Percentiles rank a stretch among this genome's conserved stretches.
These are phyloP conservation scores for Dreissena polymorpha DNA, from an alignment of 1,140 invertebrate genomes.

Conservation along the genomic window DNA sequence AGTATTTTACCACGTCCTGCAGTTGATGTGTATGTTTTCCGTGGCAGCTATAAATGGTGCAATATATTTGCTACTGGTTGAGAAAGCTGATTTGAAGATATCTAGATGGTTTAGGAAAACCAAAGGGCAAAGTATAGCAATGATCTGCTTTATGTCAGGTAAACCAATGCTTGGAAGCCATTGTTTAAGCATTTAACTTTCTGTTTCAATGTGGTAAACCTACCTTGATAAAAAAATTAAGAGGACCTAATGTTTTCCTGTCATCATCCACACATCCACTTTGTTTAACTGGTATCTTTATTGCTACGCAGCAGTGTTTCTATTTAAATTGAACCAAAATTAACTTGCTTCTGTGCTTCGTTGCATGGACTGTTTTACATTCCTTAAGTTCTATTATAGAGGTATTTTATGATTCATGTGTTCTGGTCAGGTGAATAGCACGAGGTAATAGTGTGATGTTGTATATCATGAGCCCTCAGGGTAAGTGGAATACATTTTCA, in stretches of 20 bases:
- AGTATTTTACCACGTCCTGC: conserved; percentile 43
- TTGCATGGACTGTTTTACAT: no score
- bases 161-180: background rate
- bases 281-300: no score
- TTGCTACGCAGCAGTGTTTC: no score
- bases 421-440: no score
- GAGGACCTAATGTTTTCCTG: background rate
- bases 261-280: background rate
- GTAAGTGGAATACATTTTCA: no score
- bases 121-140: conserved; percentile 25
- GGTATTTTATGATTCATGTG: no score
- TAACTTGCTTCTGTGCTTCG: no score
- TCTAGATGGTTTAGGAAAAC: conserved; percentile 36
- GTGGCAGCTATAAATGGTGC: conserved; percentile 26
- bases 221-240: background rate
- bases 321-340: no score
- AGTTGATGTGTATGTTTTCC: conserved; percentile 29
- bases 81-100: conserved; percentile 18
- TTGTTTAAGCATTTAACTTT: background rate
- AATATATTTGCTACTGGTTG: conserved; percentile 27
- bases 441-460: no score
- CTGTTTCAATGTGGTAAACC: background rate
- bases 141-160: conserved; percentile 47
- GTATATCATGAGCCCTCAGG: no score
- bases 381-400: no score